Base-by-base conservation (phyloP, 92 coral and sea anemone species). In the Paramuricea clavata region DNA sequence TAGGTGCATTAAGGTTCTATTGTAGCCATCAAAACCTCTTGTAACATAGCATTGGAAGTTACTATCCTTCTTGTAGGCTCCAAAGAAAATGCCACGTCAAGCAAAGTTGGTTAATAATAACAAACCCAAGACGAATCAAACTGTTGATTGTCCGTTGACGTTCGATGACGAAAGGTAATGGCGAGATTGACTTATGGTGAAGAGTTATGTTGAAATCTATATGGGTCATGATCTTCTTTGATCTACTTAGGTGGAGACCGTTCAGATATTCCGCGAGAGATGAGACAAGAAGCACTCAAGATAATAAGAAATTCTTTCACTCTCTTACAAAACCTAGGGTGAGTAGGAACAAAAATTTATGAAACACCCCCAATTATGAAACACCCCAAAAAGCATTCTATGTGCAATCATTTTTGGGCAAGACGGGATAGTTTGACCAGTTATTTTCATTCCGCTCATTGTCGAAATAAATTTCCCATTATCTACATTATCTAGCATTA, bases 251-350 rank as follows among this genome's bases (percentile, higher is more conserved):
- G 69, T 97, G 99, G 99, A 72, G 82, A 60, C 99, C 99, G 11
- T 97, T 97, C 79, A 92, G 99, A 34, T 98, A 97, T 61, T 97
- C 99, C 5, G 98, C 99, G n/a, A 93, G 92, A 86, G 92, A 92
- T 22, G 99, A 97, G 79, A 91, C 94, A 19, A 93, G 92, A 87
- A 35, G 88, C 25, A 81, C 79, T 32, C 87, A 94, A 0, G 90
- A 92, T 61, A 92, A 92, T 75, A 97, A 93, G 89, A 97, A 97
- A 56, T 97, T 97, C 90, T 97, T 97, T 81, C 96, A 97, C 72
- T 97, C 99, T 5, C 89, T 97, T 28, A 91, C 99, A 44, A 97
- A 97, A 88, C 99, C 99, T 41, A 92, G 95, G 97, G 99, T 97
- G 83, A n/a, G 82, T 44, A 2, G 21, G 11, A 50, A 8, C 21